phyloP scores from a whole-genome alignment of 1,140 invertebrate genomes.

The fruit fly (Drosophila melanogaster) region DNA sequence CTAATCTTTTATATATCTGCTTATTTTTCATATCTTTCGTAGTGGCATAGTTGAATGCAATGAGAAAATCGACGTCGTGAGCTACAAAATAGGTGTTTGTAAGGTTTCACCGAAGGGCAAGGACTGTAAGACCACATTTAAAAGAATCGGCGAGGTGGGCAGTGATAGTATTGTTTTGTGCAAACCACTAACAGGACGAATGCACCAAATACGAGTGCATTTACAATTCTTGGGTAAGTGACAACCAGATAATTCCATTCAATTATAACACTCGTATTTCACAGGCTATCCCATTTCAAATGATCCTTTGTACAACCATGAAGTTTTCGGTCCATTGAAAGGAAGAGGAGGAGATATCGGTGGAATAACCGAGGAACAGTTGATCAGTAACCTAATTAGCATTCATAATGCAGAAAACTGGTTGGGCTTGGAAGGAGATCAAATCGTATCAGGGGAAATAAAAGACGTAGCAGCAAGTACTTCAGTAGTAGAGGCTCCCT shows the following conservation, averaged over 20 bases:
- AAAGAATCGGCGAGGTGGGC: conserved; percentile 93
- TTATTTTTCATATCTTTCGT: conserved; percentile 38
- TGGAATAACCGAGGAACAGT: conserved; percentile 94
- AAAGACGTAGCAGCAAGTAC: conserved; percentile 85
- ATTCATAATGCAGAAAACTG: conserved; percentile 97
- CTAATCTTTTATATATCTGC: neutral
- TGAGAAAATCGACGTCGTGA: conserved; percentile 96
- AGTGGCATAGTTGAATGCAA: conserved; percentile 93
- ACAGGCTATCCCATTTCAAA: conserved; percentile 94
- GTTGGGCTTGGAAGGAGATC: conserved; percentile 95
- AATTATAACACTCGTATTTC: neutral
- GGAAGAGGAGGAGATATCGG: conserved; percentile 96
- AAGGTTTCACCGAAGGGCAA: conserved; percentile 96
- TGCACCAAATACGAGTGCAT: conserved; percentile 99
- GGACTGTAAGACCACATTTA: conserved; percentile 95
- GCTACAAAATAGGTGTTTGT: conserved; percentile 97
- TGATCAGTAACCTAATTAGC: conserved; percentile 94
- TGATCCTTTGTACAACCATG: conserved; percentile 97
- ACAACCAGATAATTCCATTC: neutral
- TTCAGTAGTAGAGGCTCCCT: neutral
- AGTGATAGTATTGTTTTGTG: conserved; percentile 97
- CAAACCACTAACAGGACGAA: conserved; percentile 96
- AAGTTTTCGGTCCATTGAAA: conserved; percentile 95
- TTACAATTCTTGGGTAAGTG: conserved; percentile 94
- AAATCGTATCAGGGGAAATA: conserved; percentile 90